Conservation (phyloP, 2,888 invertebrate species). For the Flexamia atlantica region DNA sequence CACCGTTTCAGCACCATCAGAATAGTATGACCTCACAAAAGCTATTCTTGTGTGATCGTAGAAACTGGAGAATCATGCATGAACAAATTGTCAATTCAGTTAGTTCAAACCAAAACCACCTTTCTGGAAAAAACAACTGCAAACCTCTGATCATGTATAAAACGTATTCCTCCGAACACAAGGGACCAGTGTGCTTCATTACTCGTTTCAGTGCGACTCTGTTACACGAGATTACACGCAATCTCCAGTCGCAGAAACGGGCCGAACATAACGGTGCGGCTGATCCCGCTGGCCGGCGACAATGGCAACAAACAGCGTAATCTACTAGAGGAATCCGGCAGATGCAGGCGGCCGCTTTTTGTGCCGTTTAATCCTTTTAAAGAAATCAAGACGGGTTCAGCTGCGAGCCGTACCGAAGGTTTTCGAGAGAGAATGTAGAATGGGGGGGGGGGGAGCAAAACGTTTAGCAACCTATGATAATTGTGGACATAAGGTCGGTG, state of each 20-base stretch:
- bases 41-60: no score
- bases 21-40: no score
- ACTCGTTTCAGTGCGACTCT: no score
- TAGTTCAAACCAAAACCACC: no score
- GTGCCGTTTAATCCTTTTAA: conserved; percentile 52
- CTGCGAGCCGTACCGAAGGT: background rate
- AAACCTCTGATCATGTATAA: no score
- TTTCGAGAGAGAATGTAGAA: background rate
- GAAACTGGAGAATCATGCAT: no score
- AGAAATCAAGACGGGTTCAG: conserved; percentile 58
- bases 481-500: conserved; percentile 64
- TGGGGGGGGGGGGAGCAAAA: conserved; percentile 31
- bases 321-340: conserved; percentile 29
- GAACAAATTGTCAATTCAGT: no score
- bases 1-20: no score
- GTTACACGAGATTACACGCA: no score
- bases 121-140: no score
- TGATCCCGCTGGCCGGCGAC: conserved; percentile 41
- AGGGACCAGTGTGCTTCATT: no score
- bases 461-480: conserved; percentile 65
- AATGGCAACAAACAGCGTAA: conserved; percentile 54
- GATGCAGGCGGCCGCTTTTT: conserved; percentile 51
- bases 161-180: no score
- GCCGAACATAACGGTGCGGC: conserved; percentile 15
- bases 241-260: background rate